Conservation (phyloP, 2,888 invertebrate species). For the Leucozona laternaria region DNA sequence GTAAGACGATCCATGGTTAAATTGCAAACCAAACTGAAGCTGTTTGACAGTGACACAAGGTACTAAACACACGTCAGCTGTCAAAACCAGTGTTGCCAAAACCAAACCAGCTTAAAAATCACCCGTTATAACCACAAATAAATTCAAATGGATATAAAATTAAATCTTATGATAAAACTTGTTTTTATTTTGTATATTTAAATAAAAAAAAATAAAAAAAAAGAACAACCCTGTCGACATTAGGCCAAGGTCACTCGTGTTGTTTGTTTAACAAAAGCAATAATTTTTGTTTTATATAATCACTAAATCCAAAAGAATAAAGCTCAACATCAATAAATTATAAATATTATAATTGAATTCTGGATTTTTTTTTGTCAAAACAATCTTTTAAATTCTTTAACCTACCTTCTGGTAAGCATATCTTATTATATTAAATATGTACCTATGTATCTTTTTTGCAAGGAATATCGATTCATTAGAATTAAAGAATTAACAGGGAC, state of each 20-base stretch:
- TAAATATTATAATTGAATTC: not conserved
- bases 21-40: too few relatives aligned
- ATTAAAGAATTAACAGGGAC: not conserved
- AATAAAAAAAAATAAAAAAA: not conserved
- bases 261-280: not conserved
- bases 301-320: not conserved
- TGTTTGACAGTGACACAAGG: too few relatives aligned
- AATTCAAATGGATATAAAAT: not conserved
- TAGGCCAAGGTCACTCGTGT: constrained; percentile 6
- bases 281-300: not conserved
- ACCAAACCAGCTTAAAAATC: too few relatives aligned
- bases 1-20: too few relatives aligned
- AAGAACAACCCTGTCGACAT: constrained; percentile 1
- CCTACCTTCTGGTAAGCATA: too few relatives aligned
- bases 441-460: not conserved
- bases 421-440: too few relatives aligned
- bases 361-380: not conserved
- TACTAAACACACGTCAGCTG: too few relatives aligned
- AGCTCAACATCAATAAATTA: constrained; percentile 8
- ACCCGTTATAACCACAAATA: too few relatives aligned
- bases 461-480: constrained; percentile 7
- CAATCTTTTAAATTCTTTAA: not conserved
- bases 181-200: not conserved
- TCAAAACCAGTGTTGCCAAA: too few relatives aligned
- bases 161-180: constrained; percentile 1